Evolutionary conservation across 2,797 vertebrate species (phyloP).

Genomic region (Pygocentrus nattereri): DNA sequence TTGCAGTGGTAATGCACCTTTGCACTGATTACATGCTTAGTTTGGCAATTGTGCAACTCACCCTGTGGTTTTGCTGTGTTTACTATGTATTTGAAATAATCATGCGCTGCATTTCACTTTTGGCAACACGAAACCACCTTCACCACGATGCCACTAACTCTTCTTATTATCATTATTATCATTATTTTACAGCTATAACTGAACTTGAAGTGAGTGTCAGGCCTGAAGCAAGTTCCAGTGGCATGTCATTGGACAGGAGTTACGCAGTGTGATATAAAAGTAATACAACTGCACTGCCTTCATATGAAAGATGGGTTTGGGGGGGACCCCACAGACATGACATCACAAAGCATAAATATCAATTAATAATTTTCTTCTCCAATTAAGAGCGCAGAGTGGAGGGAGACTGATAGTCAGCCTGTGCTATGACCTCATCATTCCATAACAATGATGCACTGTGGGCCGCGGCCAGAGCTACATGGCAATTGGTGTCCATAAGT

Average conservation of each 20-base stretch:
- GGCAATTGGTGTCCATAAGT: constrained; percentile 77
- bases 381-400: constrained; percentile 63
- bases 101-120: not conserved
- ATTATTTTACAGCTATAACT: not conserved
- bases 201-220: not conserved
- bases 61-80: constrained; percentile 7
- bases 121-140: too few relatives aligned
- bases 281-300: constrained; percentile 1
- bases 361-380: constrained; percentile 64
- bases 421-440: constrained; percentile 81
- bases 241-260: not conserved
- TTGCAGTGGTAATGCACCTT: constrained; percentile 37
- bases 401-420: constrained; percentile 58
- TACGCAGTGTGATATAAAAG: not conserved
- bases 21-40: constrained; percentile 38
- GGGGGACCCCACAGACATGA: constrained; percentile 62
- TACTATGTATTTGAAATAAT: not conserved
- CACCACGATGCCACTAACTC: too few relatives aligned
- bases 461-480: constrained; percentile 72
- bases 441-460: constrained; percentile 85
- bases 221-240: not conserved
- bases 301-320: not conserved
- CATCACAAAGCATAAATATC: constrained; percentile 72
- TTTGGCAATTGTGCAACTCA: constrained; percentile 25
- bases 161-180: too few relatives aligned